Base-by-base conservation (phyloP, 2,888 invertebrate species). In the Cyrtodaria siliqua region DNA sequence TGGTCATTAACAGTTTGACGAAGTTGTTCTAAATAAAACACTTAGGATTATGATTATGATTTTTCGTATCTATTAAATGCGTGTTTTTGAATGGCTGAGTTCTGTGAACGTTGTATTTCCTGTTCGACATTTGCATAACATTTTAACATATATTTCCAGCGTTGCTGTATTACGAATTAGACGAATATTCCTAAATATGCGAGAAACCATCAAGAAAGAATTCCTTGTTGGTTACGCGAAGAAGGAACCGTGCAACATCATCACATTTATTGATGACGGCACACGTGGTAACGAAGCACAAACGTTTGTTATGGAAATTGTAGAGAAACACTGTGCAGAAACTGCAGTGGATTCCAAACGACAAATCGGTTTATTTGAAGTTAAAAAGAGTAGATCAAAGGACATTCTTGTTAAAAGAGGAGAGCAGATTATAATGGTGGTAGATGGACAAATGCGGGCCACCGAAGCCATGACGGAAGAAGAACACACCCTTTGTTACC, bases 111-210 rank as follows among this genome's bases (percentile, higher is more conserved):
- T n/a, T n/a, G n/a, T n/a, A n/a, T n/a, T n/a, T n/a, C n/a, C n/a
- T n/a, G n/a, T n/a, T n/a, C n/a, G n/a, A n/a, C n/a, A n/a, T n/a
- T n/a, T n/a, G n/a, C 23, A 49, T 50, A 29, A 6, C n/a, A n/a
- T n/a, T n/a, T n/a, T n/a, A n/a, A n/a, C n/a, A n/a, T 24, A 42
- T 55, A 38, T 18, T 76, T 75, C 18, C 67, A 85, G 85, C 20
- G 55, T 82, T 18, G 82, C 78, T 6, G 52, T 85, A 26, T 61
- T 82, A 53, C 64, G 79, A 8, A 82, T 85, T 4, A 79, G 68
- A 53, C 66, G 79, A 50, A 83, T 85, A 44, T 85, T 84, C 47
- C 63, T 85, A 1, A 85, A 85, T 62, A 85, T 85, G 85, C 67
- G 82, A 42, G 85, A 85, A 52, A 69, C 82, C 4, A 59, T 85